Percentiles rank a stretch among this genome's conserved stretches.
Evolutionary conservation across 2,888 invertebrate species (phyloP).

Genomic region (Zygogramma bicolorata): DNA sequence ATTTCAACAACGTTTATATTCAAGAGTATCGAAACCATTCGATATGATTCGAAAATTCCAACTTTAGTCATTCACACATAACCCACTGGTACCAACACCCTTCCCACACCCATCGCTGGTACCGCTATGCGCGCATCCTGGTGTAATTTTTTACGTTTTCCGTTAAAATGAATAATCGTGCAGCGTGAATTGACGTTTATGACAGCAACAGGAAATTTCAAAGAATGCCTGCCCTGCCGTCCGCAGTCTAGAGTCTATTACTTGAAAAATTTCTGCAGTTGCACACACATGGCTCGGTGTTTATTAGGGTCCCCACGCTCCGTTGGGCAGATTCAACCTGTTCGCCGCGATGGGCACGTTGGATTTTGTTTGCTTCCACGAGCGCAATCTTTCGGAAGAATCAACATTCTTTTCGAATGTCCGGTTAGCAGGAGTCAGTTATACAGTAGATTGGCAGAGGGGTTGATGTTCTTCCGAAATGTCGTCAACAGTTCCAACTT

Average conservation of each 20-base stretch:
- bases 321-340: constrained; percentile 41
- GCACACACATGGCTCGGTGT: constrained; percentile 48
- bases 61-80: too few relatives aligned
- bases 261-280: constrained; percentile 57
- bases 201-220: constrained; percentile 64
- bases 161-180: constrained; percentile 57
- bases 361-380: background rate
- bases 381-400: background rate
- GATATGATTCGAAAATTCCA: too few relatives aligned
- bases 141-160: constrained; percentile 46
- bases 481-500: too few relatives aligned
- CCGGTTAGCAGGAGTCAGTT: too few relatives aligned
- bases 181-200: constrained; percentile 63
- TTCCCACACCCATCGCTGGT: background rate
- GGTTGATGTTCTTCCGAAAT: background rate
- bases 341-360: background rate
- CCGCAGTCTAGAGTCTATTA: constrained; percentile 39
- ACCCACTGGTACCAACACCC: too few relatives aligned
- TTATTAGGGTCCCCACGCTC: constrained; percentile 47
- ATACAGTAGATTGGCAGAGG: background rate
- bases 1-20: too few relatives aligned
- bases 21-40: too few relatives aligned
- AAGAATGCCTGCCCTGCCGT: constrained; percentile 52
- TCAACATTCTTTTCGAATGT: too few relatives aligned
- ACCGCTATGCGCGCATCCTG: constrained; percentile 16